Base-by-base conservation (phyloP, 2,113 vertebrate genomes). In the Axis porcinus region DNA sequence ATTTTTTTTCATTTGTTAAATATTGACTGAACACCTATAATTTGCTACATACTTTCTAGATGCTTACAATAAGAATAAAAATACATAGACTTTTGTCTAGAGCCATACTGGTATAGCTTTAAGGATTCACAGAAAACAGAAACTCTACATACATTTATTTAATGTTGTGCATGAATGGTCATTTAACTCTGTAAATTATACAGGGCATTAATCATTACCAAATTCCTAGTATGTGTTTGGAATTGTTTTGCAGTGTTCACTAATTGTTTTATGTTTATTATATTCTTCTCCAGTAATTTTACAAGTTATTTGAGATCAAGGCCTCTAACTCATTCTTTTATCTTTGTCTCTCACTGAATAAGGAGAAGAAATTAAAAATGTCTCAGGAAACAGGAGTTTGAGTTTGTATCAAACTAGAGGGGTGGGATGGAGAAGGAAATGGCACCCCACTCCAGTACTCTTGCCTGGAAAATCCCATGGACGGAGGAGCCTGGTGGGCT, bases 1-100 rank as follows among this genome's bases (percentile, higher is more conserved):
- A 50, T 79, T 58, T 40, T 45, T 95, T 94, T 64, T 88, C 54
- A 94, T 45, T 94, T 93, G 84, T 60, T 67, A 81, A 96, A 30
- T 58, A 94, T 67, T 58, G 57, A 92, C 58, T 45, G 36, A 74
- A 86, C 7, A 74, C 21, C 15, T 45, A 52, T 55, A 81, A 83
- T 70, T 92, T 96, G 17, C 14, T 17, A 90, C 8, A 55, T 0
- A 70, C 58, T 78, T 88, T 78, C 1, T 30, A 91, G 17, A 2
- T 55, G 15, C 0, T 36, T 10, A 84, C n/a, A 17, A 52, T 62
- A 92, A 64, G 57, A 50, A 74, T 45, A 12, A 36, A 89, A 88
- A 50, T 12, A 76, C 76, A 36, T 55, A 83, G 16, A 30, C 12
- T 82, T 93, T 95, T 64, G 15, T 89, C 10, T 81, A 36, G 7